These are phyloP conservation scores for Hydroisotoma schaefferi DNA, from an alignment of 2,888 invertebrate species.

Conservation along the genomic window DNA sequence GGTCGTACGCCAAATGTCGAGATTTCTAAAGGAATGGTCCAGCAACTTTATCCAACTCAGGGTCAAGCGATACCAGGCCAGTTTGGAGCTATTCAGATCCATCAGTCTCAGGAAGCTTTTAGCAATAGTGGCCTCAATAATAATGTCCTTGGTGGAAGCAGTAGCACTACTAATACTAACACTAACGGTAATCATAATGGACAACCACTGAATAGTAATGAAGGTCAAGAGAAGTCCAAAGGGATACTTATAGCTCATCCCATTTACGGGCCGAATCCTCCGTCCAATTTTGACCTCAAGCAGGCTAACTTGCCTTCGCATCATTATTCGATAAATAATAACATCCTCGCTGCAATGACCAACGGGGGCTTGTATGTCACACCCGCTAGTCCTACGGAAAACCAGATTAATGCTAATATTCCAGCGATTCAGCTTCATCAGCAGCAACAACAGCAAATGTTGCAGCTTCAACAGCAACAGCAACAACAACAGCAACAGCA, in stretches of 20 bases:
- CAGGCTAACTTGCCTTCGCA: neutral
- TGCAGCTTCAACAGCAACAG: neutral
- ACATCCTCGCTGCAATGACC: constrained; percentile 1
- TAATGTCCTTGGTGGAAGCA: too few relatives aligned
- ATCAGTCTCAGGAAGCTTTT: too few relatives aligned
- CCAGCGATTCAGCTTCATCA: constrained; percentile 9
- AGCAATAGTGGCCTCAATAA: too few relatives aligned
- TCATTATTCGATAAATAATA: constrained; percentile 14
- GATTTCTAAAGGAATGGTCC: too few relatives aligned
- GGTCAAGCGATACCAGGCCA: too few relatives aligned
- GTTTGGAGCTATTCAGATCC: too few relatives aligned
- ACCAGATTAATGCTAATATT: too few relatives aligned
- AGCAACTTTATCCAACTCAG: constrained; percentile 8
- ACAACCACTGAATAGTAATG: neutral
- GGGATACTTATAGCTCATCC: constrained; percentile 7
- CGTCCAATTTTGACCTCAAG: constrained; percentile 7
- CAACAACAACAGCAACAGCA: constrained; percentile 15
- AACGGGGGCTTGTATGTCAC: neutral
- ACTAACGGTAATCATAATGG: neutral
- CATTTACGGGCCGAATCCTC: constrained; percentile 9
- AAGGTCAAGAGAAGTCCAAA: neutral
- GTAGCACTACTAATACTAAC: too few relatives aligned
- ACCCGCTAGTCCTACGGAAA: neutral
- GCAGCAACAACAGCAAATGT: too few relatives aligned
- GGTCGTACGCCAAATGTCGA: neutral